Evolutionary conservation across 2,888 invertebrate species (phyloP).

Genomic region (Hypercompe scribonia): DNA sequence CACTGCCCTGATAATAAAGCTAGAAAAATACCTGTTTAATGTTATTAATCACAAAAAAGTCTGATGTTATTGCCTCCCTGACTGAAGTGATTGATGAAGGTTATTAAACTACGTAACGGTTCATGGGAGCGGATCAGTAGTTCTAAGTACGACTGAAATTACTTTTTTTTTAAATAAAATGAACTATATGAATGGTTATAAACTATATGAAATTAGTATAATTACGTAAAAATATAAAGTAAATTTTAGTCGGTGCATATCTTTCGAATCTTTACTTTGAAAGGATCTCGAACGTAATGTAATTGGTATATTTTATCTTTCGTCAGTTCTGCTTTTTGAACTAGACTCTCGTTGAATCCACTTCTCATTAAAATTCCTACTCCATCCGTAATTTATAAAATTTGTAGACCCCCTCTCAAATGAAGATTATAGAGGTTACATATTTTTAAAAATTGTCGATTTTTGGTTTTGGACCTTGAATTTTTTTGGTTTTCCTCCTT

Average conservation of each 20-base stretch:
- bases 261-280: background rate
- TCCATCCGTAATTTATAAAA: background rate
- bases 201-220: too few relatives aligned
- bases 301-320: background rate
- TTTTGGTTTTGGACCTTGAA: too few relatives aligned
- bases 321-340: background rate
- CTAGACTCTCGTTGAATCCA: background rate
- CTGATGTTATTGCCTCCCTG: background rate
- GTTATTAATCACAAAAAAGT: background rate
- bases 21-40: background rate
- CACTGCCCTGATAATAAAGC: background rate
- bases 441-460: background rate
- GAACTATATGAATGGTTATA: too few relatives aligned
- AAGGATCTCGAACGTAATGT: background rate
- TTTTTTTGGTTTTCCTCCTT: too few relatives aligned
- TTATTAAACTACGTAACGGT: background rate
- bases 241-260: background rate
- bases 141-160: background rate
- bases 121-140: background rate
- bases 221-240: background rate
- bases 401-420: background rate
- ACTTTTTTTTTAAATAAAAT: background rate
- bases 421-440: background rate
- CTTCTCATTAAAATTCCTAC: background rate
- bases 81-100: slow-evolving; percentile 1